These are phyloP conservation scores for Drosophila elegans DNA, from an alignment of 1,140 invertebrate species.

Conservation along the genomic window DNA sequence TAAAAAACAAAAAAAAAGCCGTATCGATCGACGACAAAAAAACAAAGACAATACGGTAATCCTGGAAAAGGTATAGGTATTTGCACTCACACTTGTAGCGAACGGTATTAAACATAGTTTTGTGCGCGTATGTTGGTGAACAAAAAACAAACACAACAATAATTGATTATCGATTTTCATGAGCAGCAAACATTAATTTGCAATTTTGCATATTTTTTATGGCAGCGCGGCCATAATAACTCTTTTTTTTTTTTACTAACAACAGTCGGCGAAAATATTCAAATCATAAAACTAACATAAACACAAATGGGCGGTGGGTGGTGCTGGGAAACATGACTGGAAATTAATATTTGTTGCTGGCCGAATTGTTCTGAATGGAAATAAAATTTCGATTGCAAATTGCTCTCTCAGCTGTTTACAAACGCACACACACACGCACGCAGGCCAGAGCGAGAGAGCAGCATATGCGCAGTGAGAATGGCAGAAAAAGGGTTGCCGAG, in stretches of 20 bases:
- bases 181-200: constrained; percentile 33
- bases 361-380: constrained; percentile 42
- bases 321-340: constrained; percentile 15
- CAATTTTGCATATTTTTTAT: constrained; percentile 26
- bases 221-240: constrained; percentile 20
- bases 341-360: constrained; percentile 44
- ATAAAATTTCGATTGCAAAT: constrained; percentile 44
- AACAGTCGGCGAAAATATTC: constrained; percentile 2
- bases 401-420: constrained; percentile 69
- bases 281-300: constrained; percentile 15
- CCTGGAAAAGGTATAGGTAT: constrained; percentile 22
- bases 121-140: constrained; percentile 2
- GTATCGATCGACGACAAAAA: constrained; percentile 12
- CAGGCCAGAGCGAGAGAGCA: constrained; percentile 26
- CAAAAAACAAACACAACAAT: constrained; percentile 16
- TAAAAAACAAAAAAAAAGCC: constrained; percentile 32
- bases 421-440: constrained; percentile 24
- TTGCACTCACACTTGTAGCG: constrained; percentile 11
- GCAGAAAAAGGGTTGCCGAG: constrained; percentile 35
- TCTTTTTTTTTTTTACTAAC: constrained; percentile 13
- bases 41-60: constrained; percentile 8
- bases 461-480: constrained; percentile 46
- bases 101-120: constrained; percentile 18
- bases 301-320: neutral
- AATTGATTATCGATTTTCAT: constrained; percentile 34